A percentile compares a stretch with the other conserved stretches of the same genome.
These are phyloP conservation scores for Cryptocephalus primarius DNA, from an alignment of 2,888 invertebrate species.

Conservation along the genomic window DNA sequence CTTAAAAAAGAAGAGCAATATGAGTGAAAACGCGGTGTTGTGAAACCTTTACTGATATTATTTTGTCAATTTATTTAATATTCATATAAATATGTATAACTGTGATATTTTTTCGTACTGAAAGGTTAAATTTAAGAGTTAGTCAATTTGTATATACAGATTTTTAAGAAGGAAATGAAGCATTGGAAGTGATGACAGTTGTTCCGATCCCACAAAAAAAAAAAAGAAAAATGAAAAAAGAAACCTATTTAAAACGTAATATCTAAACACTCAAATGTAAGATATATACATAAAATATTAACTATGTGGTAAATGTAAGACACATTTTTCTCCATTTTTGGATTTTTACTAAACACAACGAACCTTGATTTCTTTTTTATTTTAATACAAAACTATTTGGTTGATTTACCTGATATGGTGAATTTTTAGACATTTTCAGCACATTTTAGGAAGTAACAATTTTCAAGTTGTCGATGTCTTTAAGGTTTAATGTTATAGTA, in stretches of 20 bases:
- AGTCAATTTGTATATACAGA: constrained; percentile 34
- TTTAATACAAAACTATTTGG: constrained; percentile 9
- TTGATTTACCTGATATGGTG: constrained; percentile 13
- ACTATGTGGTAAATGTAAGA: constrained; percentile 15
- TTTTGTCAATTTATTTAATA: constrained; percentile 3
- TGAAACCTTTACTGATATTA: not conserved
- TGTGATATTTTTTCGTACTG: constrained; percentile 38
- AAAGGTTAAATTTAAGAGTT: constrained; percentile 27
- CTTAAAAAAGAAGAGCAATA: no score
- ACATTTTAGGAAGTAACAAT: constrained; percentile 24
- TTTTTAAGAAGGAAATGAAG: constrained; percentile 9
- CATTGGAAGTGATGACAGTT: constrained; percentile 6
- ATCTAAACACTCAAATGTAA: constrained; percentile 8
- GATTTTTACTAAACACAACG: constrained; percentile 21
- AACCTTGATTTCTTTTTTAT: constrained; percentile 15
- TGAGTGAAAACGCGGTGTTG: no score
- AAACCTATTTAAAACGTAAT: constrained; percentile 3
- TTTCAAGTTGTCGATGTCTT: constrained; percentile 32
- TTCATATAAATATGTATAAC: constrained; percentile 27
- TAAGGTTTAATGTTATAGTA: constrained; percentile 32
- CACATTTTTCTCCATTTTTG: constrained; percentile 12
- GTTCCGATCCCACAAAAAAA: constrained; percentile 6
- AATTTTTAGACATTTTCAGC: constrained; percentile 23
- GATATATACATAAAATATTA: constrained; percentile 13
- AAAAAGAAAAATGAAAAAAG: constrained; percentile 3